Percentiles rank a stretch among this genome's conserved stretches.
phyloP scores from a whole-genome alignment of 2,888 invertebrate genomes.

The Operophtera brumata region DNA sequence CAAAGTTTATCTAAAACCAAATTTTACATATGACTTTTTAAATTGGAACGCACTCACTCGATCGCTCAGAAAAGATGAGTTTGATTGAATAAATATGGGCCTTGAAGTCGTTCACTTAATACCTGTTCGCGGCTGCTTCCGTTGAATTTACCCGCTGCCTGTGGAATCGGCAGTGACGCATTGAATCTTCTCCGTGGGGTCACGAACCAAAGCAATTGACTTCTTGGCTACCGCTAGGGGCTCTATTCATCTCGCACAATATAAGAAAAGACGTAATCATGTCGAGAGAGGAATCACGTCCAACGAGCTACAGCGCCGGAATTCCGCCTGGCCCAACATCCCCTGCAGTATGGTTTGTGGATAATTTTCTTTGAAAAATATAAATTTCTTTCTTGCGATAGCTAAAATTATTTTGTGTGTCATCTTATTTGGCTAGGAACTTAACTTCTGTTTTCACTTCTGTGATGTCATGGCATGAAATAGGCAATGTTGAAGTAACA shows the following conservation, averaged over 20 bases:
- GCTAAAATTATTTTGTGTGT: constrained; percentile 20
- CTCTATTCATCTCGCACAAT: constrained; percentile 69
- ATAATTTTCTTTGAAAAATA: constrained; percentile 61
- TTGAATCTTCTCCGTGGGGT: constrained; percentile 38
- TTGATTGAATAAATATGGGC: no score
- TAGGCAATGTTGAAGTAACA: no score
- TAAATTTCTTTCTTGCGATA: constrained; percentile 45
- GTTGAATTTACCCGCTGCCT: not conserved
- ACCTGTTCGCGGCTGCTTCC: not conserved
- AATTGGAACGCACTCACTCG: no score
- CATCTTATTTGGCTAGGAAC: no score
- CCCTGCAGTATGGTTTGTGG: constrained; percentile 50
- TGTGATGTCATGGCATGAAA: no score
- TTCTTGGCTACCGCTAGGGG: constrained; percentile 52
- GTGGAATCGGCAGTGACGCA: constrained; percentile 32
- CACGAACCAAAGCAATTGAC: constrained; percentile 65
- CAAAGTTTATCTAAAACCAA: no score
- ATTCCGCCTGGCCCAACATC: constrained; percentile 65
- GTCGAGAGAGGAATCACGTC: constrained; percentile 72
- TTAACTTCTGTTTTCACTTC: no score
- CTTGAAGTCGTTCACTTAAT: not conserved
- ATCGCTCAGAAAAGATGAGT: no score
- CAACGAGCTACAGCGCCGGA: constrained; percentile 71
- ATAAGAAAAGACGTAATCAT: constrained; percentile 75
- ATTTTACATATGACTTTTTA: no score